Percentiles rank a stretch among this genome's conserved stretches.
Evolutionary conservation across 2,888 invertebrate species (phyloP).

Genomic region (Mimas tiliae): DNA sequence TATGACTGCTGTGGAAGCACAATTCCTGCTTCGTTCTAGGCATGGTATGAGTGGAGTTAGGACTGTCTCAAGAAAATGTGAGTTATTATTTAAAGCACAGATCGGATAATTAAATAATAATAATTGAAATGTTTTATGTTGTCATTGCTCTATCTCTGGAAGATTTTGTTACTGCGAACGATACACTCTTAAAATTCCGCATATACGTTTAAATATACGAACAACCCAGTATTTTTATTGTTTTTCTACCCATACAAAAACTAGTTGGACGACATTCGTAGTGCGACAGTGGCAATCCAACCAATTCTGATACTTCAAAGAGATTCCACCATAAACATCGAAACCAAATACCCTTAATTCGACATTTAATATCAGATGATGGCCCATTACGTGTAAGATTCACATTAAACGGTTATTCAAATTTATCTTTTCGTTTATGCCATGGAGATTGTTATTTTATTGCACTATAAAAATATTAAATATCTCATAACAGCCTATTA

Average conservation of each 20-base stretch:
- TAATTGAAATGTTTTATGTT: too few species aligned
- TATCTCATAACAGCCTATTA: neutral
- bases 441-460: conserved; percentile 4
- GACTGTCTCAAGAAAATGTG: too few species aligned
- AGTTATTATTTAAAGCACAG: too few species aligned
- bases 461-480: conserved; percentile 13
- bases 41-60: too few species aligned
- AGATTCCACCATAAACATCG: too few species aligned
- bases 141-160: too few species aligned
- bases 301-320: neutral
- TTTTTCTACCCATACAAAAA: neutral
- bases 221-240: neutral
- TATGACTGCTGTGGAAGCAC: too few species aligned
- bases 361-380: conserved; percentile 20
- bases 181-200: too few species aligned
- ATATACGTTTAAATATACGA: neutral
- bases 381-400: conserved; percentile 7
- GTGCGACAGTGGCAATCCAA: neutral
- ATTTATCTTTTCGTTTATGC: conserved; percentile 15
- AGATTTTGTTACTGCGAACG: too few species aligned
- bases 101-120: too few species aligned
- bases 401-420: conserved; percentile 17
- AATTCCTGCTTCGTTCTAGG: too few species aligned
- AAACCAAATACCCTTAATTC: conserved; percentile 7
- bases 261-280: neutral